A percentile compares a stretch with the other conserved stretches of the same genome.
Evolutionary conservation across 2,888 invertebrate genomes (phyloP).

Genomic region (Cloeon dipterum): DNA sequence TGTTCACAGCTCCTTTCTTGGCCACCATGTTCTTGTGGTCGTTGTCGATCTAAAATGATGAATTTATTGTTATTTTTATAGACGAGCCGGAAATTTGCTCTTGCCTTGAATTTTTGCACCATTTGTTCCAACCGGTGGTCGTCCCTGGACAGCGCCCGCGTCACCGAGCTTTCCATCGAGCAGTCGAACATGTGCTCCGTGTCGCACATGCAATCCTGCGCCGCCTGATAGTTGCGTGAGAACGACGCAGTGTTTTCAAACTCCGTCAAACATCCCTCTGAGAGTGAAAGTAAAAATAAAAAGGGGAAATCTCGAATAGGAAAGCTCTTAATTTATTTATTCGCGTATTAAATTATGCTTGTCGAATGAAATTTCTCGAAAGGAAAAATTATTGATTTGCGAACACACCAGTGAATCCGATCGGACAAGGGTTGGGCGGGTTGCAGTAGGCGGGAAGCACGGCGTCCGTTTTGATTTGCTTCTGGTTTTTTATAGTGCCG

Average conservation of each 20-base stretch:
- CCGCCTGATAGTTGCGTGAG: constrained; percentile 76
- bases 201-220: constrained; percentile 94
- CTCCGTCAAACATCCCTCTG: constrained; percentile 70
- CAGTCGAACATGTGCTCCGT: constrained; percentile 94
- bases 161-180: constrained; percentile 22
- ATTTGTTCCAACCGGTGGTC: constrained; percentile 40
- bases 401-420: constrained; percentile 61
- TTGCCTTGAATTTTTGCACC: constrained; percentile 34
- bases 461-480: constrained; percentile 74
- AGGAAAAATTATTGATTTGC: no score
- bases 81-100: no score
- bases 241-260: constrained; percentile 92
- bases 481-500: constrained; percentile 29
- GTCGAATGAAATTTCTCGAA: no score
- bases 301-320: no score
- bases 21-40: constrained; percentile 46
- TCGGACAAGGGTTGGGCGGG: constrained; percentile 96
- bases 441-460: constrained; percentile 94
- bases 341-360: no score
- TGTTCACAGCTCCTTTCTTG: constrained; percentile 44
- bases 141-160: not conserved
- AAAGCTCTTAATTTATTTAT: no score
- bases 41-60: not conserved
- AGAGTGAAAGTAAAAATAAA: constrained; percentile 28
- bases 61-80: not conserved